These are phyloP conservation scores for Drosophila navojoa DNA, from an alignment of 1,140 invertebrate genomes.

Conservation along the genomic window DNA sequence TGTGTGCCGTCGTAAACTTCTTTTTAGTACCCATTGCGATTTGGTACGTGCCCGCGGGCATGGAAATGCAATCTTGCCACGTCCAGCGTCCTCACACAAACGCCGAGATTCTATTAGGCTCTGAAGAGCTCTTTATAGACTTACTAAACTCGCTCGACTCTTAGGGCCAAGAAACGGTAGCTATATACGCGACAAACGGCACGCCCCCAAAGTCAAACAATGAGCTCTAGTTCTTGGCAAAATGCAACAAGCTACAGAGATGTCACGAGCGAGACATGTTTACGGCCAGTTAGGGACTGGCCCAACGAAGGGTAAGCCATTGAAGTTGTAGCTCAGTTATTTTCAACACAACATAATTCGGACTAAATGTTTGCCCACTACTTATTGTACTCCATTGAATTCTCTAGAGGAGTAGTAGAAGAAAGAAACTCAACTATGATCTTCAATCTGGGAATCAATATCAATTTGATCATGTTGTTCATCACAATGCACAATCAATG, in stretches of 20 bases:
- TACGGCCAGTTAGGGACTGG: not conserved
- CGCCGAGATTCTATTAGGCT: slow-evolving; percentile 23
- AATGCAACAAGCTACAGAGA: not conserved
- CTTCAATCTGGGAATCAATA: no score
- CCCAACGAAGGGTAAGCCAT: not conserved
- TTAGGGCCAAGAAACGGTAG: slow-evolving; percentile 10
- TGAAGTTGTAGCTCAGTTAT: not conserved
- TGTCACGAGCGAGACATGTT: not conserved
- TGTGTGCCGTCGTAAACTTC: slow-evolving; percentile 37
- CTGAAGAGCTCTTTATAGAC: slow-evolving; percentile 7
- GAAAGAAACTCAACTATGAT: no score
- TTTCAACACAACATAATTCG: no score
- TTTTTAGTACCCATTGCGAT: slow-evolving; percentile 45
- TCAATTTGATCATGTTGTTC: no score
- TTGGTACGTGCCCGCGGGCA: slow-evolving; percentile 40
- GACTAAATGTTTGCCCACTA: no score
- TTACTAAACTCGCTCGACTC: not conserved
- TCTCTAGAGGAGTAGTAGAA: no score
- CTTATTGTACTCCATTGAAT: no score
- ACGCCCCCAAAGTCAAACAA: not conserved
- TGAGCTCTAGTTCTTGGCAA: not conserved
- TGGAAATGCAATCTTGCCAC: slow-evolving; percentile 37
- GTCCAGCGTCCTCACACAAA: slow-evolving; percentile 1
- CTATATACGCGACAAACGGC: not conserved
- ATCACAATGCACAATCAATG: no score